phyloP scores from a whole-genome alignment of 2,797 vertebrate species.

The Valencia hispanica region DNA sequence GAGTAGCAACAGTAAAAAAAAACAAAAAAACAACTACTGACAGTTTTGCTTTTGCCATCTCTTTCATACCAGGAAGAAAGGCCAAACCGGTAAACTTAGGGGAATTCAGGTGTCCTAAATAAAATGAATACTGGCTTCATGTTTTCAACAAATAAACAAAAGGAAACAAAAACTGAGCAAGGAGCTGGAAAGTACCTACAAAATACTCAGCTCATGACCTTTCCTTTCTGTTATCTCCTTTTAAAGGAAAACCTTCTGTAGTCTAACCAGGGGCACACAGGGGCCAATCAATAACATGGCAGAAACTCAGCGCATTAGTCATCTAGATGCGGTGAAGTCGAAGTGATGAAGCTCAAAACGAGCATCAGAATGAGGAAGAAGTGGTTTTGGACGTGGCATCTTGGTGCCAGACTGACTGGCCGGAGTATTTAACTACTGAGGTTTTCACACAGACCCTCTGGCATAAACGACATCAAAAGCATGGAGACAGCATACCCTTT shows the following conservation, averaged over 20 bases:
- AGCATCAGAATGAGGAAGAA: not conserved
- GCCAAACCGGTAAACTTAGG: not conserved
- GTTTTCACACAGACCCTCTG: not conserved
- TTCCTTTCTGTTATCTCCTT: not conserved
- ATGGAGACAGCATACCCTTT: not conserved
- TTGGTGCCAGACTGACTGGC: not conserved
- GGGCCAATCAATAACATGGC: not conserved
- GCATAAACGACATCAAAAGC: not conserved
- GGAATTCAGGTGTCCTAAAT: too few relatives aligned
- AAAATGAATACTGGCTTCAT: not conserved
- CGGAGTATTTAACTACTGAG: not conserved
- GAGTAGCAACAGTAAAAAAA: not conserved
- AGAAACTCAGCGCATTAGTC: not conserved
- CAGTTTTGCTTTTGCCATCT: not conserved
- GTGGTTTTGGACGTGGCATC: not conserved
- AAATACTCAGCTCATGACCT: not conserved
- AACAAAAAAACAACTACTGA: not conserved
- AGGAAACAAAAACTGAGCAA: not conserved
- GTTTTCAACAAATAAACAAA: not conserved
- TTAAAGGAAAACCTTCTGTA: not conserved
- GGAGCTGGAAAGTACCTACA: not conserved
- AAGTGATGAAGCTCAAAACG: not conserved
- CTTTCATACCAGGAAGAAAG: not conserved
- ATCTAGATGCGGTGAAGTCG: not conserved
- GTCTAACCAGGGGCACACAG: not conserved